Evolutionary conservation across 2,113 vertebrate genomes (phyloP), one percentile per base, ranked within the genome.

Genomic region (Alouatta palliata): DNA sequence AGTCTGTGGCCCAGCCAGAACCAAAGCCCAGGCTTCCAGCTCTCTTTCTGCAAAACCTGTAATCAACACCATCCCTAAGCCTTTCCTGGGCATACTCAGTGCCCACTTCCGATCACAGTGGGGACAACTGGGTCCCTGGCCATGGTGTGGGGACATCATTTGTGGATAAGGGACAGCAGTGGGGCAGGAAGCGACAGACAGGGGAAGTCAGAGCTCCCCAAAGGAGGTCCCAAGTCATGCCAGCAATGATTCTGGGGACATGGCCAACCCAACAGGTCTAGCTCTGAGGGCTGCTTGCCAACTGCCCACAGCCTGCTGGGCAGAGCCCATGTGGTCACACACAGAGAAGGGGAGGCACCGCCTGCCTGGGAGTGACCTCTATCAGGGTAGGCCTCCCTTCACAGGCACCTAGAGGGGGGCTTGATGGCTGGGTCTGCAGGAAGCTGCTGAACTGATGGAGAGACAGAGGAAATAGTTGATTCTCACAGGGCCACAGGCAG

Each of bases 351-450:
- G 40, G 43, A 43, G 56, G 32, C 13, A 2, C 47, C 0, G 4
- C 40, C 68, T 21, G 79, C 20, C n/a, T 0, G 8, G 0, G 0
- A 5, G 21, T 2, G 30, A 8, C 43, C 43, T 19, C n/a, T 0
- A 4, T 1, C 11, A 25, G 66, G 45, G 35, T 4, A 0, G 8
- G 37, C 1, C 77, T 37, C 90, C 40, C 54, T 49, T 49, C 10
- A 10, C 37, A 3, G 45, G 49, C 56, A 73, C 37, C 87, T 32
- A 35, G 49, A 2, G 47, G 58, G 47, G 3, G 2, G 7, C 43
- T 19, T 12, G 8, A 9, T 4, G 49, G 35, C 30, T 11, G 43
- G 52, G 83, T 1, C 5, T 3, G 1, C 1, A 47, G 32, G 32
- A 20, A 66, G 76, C 49, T 0, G 1, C 27, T 37, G 6, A 0